Evolutionary conservation across 2,797 vertebrate genomes (phyloP).

Genomic region (Peromyscus attwateri): DNA sequence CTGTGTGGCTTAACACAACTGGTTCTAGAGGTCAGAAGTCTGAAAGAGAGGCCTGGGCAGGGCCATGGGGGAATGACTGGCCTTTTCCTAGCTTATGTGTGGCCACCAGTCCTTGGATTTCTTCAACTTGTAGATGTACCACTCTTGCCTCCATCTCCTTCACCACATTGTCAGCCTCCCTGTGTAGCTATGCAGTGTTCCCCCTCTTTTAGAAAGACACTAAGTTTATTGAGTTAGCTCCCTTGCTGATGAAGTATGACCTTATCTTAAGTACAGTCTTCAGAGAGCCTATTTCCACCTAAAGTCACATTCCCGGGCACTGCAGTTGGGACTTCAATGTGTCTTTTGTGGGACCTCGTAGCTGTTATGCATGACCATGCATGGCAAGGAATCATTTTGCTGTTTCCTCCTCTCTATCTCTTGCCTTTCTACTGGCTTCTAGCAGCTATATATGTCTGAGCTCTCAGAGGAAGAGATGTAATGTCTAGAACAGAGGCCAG

Average conservation of each 20-base stretch:
- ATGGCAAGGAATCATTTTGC: not conserved
- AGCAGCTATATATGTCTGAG: not conserved
- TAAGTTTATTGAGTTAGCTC: not conserved
- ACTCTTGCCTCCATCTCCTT: not conserved
- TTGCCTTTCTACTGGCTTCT: not conserved
- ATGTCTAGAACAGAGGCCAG: not conserved
- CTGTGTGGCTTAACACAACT: not conserved
- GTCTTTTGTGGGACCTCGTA: not conserved
- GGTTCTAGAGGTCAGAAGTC: not conserved
- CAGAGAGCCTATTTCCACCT: not conserved
- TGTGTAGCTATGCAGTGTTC: not conserved
- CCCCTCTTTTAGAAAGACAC: not conserved
- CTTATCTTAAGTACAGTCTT: not conserved
- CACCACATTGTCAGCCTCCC: fast-evolving
- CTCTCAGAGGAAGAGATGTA: not conserved
- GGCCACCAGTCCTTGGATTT: not conserved
- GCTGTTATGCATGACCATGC: fast-evolving
- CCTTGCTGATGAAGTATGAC: not conserved
- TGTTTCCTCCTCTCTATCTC: not conserved
- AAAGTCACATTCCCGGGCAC: not conserved
- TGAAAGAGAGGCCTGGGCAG: not conserved
- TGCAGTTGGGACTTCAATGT: not conserved
- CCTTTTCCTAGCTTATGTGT: not conserved
- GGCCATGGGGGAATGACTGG: not conserved
- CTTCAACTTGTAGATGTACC: not conserved